phyloP scores from a whole-genome alignment of 1,140 invertebrate species.

The Pemphigus obesinymphae region DNA sequence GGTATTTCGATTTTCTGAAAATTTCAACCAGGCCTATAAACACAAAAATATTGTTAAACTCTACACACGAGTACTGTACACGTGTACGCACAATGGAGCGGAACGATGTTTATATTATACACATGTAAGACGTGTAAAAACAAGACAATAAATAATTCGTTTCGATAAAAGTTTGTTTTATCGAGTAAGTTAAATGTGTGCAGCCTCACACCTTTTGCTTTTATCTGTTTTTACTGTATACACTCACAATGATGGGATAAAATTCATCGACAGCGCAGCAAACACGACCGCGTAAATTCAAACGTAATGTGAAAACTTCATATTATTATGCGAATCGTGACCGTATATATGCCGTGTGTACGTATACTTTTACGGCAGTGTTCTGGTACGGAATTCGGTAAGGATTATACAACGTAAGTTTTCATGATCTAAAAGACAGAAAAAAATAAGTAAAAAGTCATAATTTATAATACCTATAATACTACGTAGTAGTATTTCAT shows the following conservation, averaged over 20 bases:
- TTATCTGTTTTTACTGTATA: background rate
- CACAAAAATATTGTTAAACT: background rate
- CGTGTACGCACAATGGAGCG: background rate
- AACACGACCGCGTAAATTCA: background rate
- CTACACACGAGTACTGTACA: too few species aligned
- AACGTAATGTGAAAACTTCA: background rate
- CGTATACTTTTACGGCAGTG: background rate
- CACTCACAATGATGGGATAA: background rate
- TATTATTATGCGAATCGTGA: too few species aligned
- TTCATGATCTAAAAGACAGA: background rate
- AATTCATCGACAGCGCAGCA: background rate
- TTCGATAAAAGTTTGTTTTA: conserved; percentile 3
- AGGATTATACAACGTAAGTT: background rate
- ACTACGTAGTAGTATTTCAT: too few species aligned
- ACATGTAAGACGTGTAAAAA: background rate
- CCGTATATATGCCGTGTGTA: too few species aligned
- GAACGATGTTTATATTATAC: background rate
- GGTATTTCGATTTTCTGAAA: too few species aligned
- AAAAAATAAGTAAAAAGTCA: too few species aligned
- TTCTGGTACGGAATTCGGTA: background rate
- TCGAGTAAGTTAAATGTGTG: background rate
- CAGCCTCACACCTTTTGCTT: background rate
- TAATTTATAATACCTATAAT: too few species aligned
- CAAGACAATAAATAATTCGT: background rate
- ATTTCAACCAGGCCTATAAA: too few species aligned